A percentile compares a stretch with the other conserved stretches of the same genome.
Conservation (phyloP, 2,113 vertebrate species). For the Peromyscus polionotus region DNA sequence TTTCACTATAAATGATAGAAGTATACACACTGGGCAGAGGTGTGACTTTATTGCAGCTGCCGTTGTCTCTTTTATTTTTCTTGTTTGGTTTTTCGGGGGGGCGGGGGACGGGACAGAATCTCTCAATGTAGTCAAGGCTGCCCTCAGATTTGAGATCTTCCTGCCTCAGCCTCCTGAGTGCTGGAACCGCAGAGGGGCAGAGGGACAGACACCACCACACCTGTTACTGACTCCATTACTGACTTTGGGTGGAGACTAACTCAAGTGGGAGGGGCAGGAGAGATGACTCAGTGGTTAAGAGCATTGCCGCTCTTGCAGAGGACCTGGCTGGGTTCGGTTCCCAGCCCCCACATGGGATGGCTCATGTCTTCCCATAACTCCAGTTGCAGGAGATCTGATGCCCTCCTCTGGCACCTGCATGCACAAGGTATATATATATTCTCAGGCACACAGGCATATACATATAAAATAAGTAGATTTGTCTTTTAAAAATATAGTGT, state of each 20-base stretch:
- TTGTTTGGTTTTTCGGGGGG: no score
- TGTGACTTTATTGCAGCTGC: background rate
- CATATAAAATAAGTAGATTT: background rate
- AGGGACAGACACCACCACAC: no score
- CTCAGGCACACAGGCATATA: background rate
- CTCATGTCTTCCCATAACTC: background rate
- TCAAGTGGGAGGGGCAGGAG: background rate
- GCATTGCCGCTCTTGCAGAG: background rate
- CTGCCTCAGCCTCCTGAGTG: background rate
- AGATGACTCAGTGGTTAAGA: background rate
- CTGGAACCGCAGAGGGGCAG: background rate
- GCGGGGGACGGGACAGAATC: background rate
- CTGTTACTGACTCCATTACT: no score
- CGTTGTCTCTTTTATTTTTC: background rate
- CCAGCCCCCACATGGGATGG: background rate
- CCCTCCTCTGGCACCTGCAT: background rate
- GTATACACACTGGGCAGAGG: background rate
- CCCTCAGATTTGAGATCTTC: background rate
- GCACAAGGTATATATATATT: rapidly evolving
- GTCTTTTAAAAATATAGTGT: background rate
- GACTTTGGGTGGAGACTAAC: background rate
- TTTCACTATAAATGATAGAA: background rate
- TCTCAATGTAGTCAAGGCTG: background rate
- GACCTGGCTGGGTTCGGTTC: background rate
- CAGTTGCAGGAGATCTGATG: background rate